These are phyloP conservation scores for Phodopus roborovskii DNA, from an alignment of 2,113 vertebrate species.

Conservation along the genomic window DNA sequence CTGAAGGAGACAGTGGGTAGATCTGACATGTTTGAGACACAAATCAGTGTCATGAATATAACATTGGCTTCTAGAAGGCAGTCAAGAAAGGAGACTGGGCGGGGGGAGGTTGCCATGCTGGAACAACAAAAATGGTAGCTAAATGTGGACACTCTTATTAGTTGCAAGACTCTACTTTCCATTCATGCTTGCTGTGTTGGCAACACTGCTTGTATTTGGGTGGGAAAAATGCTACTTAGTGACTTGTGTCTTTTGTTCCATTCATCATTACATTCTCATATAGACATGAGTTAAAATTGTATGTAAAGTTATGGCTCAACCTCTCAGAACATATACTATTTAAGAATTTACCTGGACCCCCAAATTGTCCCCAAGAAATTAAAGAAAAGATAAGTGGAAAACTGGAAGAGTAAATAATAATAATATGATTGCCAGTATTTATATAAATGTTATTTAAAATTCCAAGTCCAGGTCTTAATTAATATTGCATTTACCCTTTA, in stretches of 20 bases:
- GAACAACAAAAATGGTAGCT: fast-evolving
- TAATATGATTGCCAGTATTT: background rate
- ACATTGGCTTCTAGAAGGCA: background rate
- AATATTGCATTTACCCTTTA: background rate
- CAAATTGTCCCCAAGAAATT: background rate
- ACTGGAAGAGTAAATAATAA: background rate
- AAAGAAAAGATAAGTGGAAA: background rate
- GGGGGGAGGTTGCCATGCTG: background rate
- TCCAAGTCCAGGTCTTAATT: background rate
- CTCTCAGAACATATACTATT: background rate
- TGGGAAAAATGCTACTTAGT: background rate
- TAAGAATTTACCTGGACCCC: background rate
- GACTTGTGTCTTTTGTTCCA: background rate
- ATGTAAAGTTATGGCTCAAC: background rate
- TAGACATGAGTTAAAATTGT: background rate
- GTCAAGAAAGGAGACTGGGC: background rate
- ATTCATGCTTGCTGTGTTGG: background rate
- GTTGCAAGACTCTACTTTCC: background rate
- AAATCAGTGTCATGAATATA: background rate
- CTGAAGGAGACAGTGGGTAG: background rate
- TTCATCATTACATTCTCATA: background rate
- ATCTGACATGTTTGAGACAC: background rate
- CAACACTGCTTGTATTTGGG: background rate
- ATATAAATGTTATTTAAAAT: background rate
- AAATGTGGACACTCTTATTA: no score